phyloP scores from a whole-genome alignment of 1,140 invertebrate genomes.

The Hylaeus anthracinus region DNA sequence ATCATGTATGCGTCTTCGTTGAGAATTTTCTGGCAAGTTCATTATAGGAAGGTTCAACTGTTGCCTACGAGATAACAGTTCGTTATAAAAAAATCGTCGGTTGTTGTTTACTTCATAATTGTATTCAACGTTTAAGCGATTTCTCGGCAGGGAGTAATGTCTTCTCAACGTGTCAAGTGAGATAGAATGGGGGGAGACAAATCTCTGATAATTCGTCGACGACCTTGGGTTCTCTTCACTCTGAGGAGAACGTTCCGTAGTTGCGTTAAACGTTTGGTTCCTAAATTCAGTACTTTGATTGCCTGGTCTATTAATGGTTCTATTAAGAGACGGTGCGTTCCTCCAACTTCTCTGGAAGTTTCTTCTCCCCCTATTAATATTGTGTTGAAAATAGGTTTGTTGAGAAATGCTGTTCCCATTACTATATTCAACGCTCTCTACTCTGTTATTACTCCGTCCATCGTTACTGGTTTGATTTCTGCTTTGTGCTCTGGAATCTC shows the following conservation, averaged over 20 bases:
- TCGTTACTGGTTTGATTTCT: no score
- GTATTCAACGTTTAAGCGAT: not conserved
- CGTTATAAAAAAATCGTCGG: not conserved
- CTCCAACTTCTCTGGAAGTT: not conserved
- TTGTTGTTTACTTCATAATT: not conserved
- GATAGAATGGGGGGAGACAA: not conserved
- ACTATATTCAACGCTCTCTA: no score
- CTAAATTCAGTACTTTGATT: not conserved
- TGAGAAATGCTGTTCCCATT: no score
- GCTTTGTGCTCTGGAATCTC: no score
- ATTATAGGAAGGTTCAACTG: not conserved
- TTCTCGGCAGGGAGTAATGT: not conserved
- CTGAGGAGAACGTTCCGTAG: not conserved
- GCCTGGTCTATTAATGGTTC: not conserved
- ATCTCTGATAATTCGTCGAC: not conserved
- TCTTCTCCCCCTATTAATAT: not conserved
- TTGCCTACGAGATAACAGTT: not conserved
- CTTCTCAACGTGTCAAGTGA: not conserved
- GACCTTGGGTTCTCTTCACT: not conserved
- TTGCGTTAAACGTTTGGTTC: not conserved
- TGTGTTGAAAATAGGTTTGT: no score
- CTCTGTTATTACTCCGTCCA: no score
- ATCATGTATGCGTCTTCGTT: not conserved
- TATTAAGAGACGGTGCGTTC: not conserved
- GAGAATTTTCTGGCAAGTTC: not conserved